A percentile compares a stretch with the other conserved stretches of the same genome.
These are phyloP conservation scores for Globodera ellingtonae DNA, from an alignment of 1,140 invertebrate species.

Conservation along the genomic window DNA sequence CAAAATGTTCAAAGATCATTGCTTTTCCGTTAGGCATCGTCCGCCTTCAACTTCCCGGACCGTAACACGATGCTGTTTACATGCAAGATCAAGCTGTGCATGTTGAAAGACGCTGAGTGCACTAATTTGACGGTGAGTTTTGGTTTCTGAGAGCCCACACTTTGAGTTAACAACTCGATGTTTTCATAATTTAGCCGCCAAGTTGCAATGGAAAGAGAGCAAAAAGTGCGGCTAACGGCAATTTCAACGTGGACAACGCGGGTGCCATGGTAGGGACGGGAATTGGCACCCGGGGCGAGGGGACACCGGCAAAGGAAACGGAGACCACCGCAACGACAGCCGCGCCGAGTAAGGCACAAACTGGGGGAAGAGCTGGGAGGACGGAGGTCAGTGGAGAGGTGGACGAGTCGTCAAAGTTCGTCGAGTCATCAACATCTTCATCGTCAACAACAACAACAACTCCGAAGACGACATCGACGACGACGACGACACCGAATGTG, in stretches of 20 bases:
- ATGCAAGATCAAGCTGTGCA: slow-evolving; percentile 59
- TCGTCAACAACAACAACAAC: background rate
- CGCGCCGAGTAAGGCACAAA: slow-evolving; percentile 40
- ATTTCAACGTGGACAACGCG: slow-evolving; percentile 25
- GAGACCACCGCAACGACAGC: slow-evolving; percentile 30
- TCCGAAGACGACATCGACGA: background rate
- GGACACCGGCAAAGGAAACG: background rate
- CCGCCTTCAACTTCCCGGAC: slow-evolving; percentile 64
- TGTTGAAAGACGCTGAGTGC: slow-evolving; percentile 37
- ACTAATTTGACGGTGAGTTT: slow-evolving; percentile 44
- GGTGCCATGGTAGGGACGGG: background rate
- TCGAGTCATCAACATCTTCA: background rate
- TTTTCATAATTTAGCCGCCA: slow-evolving; percentile 50
- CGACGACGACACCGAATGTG: background rate
- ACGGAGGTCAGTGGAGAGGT: slow-evolving; percentile 2
- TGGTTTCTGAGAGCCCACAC: background rate
- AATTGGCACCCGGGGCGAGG: background rate
- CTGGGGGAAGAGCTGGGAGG: background rate
- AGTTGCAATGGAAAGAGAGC: slow-evolving; percentile 44
- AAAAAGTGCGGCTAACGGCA: slow-evolving; percentile 31
- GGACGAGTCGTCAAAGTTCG: background rate
- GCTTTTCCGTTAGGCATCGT: slow-evolving; percentile 41
- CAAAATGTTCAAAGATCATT: background rate
- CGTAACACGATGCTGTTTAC: slow-evolving; percentile 54
- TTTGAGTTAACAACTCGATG: background rate